Evolutionary conservation across 2,888 invertebrate genomes (phyloP), one percentile per base, ranked within the genome.

Genomic region (Seira ritae): DNA sequence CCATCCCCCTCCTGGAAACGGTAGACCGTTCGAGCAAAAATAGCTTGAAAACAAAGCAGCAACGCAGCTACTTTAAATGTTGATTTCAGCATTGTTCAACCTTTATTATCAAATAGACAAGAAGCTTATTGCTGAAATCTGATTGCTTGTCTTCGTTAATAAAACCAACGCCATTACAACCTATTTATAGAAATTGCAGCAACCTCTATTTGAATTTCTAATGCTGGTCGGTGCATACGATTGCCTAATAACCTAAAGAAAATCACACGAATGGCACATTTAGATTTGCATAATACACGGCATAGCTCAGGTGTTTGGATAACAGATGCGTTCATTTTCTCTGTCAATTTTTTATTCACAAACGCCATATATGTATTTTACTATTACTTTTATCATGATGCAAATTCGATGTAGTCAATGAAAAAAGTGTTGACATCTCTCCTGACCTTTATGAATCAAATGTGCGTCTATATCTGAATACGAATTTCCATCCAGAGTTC

Each of bases 21-120:
- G 22, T 37, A 20, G 8, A 71, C 22, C 24, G 42, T 66, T 17
- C 78, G 15, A 15, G 46, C 70, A 78, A 66, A 62, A 62, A 71
- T 66, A 71, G 62, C 62, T 20, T 78, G 71, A 24, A 71, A 65
- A 31, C 71, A 78, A n/a, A 78, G 66, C 23, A 78, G 65, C n/a
- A 71, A 23, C 1, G 46, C 24, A 24, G 42, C 1, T 3, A 71
- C 2, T 17, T 31, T 23, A 1, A 71, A 19, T 1, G 78, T 78
- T 46, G 66, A 20, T 50, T 24, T 65, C 62, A 71, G 66, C 78
- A 78, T 73, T 1, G n/a, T 12, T 17, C 6, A 12, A n/a, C 12
- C 60, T 60, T n/a, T 15, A 12, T 42, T 42, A 42, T 42, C 60
- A 12, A 60, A 17, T 60, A n/a, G 4, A 15, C 12, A 15, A n/a